Percentiles rank a stretch among this genome's conserved stretches.
These are phyloP conservation scores for Myrmophylax atrothorax DNA, from an alignment of 2,113 vertebrate genomes.

Conservation along the genomic window DNA sequence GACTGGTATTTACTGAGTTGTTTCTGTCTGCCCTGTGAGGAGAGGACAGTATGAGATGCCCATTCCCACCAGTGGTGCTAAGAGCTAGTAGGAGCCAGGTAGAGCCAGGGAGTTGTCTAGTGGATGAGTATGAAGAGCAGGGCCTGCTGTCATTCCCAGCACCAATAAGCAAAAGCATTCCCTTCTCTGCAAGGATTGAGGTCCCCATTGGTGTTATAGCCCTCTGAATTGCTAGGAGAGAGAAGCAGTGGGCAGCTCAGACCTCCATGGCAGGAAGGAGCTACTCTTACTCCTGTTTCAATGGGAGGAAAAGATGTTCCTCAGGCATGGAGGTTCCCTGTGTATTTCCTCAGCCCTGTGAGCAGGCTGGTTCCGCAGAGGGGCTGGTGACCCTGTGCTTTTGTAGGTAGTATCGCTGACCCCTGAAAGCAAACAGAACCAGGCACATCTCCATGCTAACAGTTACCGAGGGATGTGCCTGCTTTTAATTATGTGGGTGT, in stretches of 20 bases:
- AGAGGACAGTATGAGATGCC: neutral
- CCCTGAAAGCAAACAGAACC: neutral
- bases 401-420: neutral
- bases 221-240: neutral
- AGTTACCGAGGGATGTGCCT: rapidly evolving
- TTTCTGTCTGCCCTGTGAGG: neutral
- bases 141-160: neutral
- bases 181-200: neutral
- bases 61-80: neutral
- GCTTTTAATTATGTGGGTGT: constrained; percentile 22
- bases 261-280: neutral
- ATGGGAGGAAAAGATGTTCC: neutral
- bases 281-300: neutral
- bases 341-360: neutral
- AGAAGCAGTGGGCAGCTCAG: neutral
- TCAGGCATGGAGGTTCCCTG: rapidly evolving
- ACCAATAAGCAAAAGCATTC: neutral
- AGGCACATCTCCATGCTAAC: neutral
- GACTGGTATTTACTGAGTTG: neutral
- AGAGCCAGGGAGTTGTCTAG: neutral
- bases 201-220: neutral
- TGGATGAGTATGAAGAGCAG: neutral
- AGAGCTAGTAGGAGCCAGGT: neutral
- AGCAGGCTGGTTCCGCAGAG: neutral
- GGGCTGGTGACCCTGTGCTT: neutral